These are phyloP conservation scores for Montipora foliosa DNA, from an alignment of 64 coral and sea anemone genomes.

Conservation along the genomic window DNA sequence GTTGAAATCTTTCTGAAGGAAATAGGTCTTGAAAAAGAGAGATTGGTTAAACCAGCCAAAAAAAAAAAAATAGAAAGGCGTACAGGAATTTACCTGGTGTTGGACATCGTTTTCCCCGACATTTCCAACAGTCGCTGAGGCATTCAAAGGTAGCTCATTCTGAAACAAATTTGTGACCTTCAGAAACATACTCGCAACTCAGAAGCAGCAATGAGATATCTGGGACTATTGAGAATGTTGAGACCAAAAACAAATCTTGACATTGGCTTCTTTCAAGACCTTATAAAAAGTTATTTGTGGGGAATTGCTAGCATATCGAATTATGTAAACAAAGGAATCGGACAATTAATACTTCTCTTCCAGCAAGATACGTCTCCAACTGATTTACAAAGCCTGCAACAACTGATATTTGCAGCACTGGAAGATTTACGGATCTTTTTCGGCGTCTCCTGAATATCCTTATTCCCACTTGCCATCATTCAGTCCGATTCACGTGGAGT, in stretches of 20 bases:
- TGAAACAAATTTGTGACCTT: neutral
- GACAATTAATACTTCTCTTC: neutral
- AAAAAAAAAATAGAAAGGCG: neutral
- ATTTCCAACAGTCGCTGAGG: neutral
- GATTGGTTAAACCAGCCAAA: neutral
- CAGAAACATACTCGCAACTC: neutral
- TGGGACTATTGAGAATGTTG: too few relatives aligned
- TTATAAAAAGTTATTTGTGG: too few relatives aligned
- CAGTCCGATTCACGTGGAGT: neutral
- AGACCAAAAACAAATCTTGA: too few relatives aligned
- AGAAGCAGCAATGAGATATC: neutral
- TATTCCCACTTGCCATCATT: too few relatives aligned
- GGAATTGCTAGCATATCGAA: neutral
- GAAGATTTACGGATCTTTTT: constrained; percentile 46
- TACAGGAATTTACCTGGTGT: neutral
- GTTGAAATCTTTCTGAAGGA: neutral
- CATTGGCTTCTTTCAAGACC: too few relatives aligned
- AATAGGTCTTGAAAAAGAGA: too few relatives aligned
- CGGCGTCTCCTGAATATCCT: neutral
- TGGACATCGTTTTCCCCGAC: neutral
- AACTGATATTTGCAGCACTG: neutral
- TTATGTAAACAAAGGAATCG: constrained; percentile 5
- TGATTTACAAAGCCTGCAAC: constrained; percentile 58
- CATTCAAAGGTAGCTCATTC: constrained; percentile 12
- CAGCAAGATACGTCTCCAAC: constrained; percentile 18